phyloP scores from a whole-genome alignment of 2,888 invertebrate genomes.

The Pammene aurita region DNA sequence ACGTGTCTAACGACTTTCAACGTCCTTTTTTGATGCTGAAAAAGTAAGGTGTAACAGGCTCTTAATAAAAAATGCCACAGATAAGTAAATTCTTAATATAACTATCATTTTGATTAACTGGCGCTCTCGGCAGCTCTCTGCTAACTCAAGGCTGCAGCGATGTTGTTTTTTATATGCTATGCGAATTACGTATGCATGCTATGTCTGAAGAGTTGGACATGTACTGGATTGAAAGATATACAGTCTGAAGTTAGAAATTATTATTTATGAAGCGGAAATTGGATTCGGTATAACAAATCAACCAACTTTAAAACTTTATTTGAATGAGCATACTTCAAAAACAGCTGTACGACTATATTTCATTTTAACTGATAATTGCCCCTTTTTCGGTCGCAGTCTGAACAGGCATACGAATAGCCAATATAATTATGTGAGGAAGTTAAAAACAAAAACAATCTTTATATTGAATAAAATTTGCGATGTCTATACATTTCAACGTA shows the following conservation, averaged over 20 bases:
- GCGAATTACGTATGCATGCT: conserved; percentile 17
- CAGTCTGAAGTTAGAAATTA: neutral
- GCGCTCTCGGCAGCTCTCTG: conserved; percentile 17
- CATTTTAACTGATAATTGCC: neutral
- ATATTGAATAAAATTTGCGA: neutral
- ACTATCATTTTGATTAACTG: neutral
- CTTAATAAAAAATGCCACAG: neutral
- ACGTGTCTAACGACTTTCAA: too few relatives aligned
- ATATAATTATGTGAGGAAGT: neutral
- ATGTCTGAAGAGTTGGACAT: neutral
- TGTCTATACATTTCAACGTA: neutral
- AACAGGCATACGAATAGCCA: neutral
- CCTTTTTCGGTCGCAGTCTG: neutral
- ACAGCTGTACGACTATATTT: neutral
- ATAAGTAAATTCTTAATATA: neutral
- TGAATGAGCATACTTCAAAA: neutral
- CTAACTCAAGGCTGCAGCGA: conserved; percentile 24
- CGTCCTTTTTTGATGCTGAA: too few relatives aligned
- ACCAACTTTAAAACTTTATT: neutral
- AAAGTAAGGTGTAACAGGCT: too few relatives aligned
- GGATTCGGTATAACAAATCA: neutral
- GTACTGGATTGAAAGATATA: conserved; percentile 23
- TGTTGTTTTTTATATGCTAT: conserved; percentile 24
- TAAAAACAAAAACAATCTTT: too few relatives aligned
- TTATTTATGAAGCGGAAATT: neutral